Conservation (phyloP, 1,140 invertebrate species). For the Sycophaga agraensis region DNA sequence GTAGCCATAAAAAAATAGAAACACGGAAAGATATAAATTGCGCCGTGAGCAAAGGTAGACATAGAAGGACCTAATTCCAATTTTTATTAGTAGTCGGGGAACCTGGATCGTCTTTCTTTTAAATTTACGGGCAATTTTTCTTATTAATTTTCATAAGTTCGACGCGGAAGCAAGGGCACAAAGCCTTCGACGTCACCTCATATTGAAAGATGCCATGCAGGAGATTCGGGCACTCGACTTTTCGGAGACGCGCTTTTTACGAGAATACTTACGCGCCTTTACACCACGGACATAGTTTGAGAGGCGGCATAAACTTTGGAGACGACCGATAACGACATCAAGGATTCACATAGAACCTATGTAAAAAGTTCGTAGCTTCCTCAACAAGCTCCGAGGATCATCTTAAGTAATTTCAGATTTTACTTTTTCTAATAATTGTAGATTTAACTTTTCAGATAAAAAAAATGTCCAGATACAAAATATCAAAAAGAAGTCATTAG, state of each 20-base stretch:
- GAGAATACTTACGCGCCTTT: slow-evolving; percentile 38
- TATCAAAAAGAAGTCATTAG: too few species aligned
- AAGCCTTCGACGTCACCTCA: not conserved
- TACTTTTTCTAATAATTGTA: too few species aligned
- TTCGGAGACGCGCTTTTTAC: slow-evolving; percentile 37
- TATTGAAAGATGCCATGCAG: slow-evolving; percentile 40
- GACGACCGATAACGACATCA: too few species aligned
- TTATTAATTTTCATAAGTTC: slow-evolving; percentile 61
- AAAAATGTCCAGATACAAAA: too few species aligned
- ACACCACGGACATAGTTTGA: too few species aligned
- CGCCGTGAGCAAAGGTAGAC: not conserved
- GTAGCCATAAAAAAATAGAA: not conserved
- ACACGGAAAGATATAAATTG: not conserved
- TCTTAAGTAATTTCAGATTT: too few species aligned
- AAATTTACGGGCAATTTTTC: slow-evolving; percentile 59
- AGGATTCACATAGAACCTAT: too few species aligned
- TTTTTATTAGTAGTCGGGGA: slow-evolving; percentile 57
- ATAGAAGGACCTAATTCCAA: slow-evolving; percentile 53
- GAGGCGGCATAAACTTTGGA: too few species aligned
- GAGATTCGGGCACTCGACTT: not conserved
- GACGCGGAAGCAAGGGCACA: too few species aligned
- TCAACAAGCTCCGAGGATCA: too few species aligned
- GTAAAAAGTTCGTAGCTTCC: too few species aligned
- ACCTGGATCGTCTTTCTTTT: slow-evolving; percentile 34
- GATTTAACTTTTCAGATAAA: too few species aligned